Percentiles rank a stretch among this genome's conserved stretches.
phyloP scores from a whole-genome alignment of 2,888 invertebrate genomes.

The Agrochola lota region DNA sequence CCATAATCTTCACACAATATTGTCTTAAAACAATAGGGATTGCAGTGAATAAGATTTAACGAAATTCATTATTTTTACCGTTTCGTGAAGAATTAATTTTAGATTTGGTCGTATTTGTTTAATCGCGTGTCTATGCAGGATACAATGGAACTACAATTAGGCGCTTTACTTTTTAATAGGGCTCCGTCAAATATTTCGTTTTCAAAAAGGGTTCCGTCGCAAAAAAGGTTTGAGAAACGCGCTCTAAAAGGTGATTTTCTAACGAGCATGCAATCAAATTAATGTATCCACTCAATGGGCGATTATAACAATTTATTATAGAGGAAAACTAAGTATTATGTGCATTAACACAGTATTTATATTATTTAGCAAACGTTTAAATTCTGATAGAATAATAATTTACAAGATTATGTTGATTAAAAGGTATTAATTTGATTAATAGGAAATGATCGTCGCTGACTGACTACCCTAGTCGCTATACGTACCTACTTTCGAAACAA shows the following conservation, averaged over 20 bases:
- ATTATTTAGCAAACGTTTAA: slow-evolving; percentile 34
- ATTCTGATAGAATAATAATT: slow-evolving; percentile 33
- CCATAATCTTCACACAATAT: no score
- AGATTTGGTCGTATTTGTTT: no score
- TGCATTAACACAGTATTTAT: slow-evolving; percentile 30
- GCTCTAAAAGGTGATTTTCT: slow-evolving; percentile 34
- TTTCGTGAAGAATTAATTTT: no score
- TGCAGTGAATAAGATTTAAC: no score
- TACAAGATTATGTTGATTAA: slow-evolving; percentile 28
- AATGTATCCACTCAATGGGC: slow-evolving; percentile 34
- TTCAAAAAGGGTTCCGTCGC: no score
- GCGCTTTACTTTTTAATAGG: no score
- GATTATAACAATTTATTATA: slow-evolving; percentile 49
- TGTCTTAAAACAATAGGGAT: no score
- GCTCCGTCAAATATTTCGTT: no score
- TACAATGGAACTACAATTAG: no score
- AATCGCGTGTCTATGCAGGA: no score
- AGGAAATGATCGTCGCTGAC: not conserved
- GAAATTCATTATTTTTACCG: no score
- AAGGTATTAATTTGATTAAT: slow-evolving; percentile 20
- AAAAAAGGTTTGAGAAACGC: no score
- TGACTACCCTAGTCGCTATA: not conserved
- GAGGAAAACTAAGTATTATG: slow-evolving; percentile 30
- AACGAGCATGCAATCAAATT: slow-evolving; percentile 41
- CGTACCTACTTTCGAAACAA: not conserved